phyloP scores from a whole-genome alignment of 2,888 invertebrate genomes.

The Apotomis capreana region DNA sequence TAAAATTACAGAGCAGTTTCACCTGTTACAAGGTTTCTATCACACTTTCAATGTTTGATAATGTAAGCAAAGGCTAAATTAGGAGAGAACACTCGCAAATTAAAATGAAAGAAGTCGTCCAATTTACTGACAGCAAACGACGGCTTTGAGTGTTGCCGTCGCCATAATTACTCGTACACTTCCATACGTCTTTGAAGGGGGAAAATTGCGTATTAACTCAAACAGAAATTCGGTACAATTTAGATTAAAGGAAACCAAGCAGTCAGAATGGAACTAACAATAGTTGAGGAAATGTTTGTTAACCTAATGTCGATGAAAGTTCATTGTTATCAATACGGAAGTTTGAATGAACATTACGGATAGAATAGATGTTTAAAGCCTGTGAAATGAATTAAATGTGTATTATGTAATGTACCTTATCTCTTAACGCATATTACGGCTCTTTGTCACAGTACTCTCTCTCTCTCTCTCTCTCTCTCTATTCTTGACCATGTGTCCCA shows the following conservation, averaged over 20 bases:
- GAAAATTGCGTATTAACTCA: conserved; percentile 11
- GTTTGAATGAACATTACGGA: not conserved
- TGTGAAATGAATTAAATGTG: too few relatives aligned
- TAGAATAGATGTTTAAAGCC: too few relatives aligned
- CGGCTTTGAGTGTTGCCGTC: conserved; percentile 6
- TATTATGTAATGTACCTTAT: too few relatives aligned
- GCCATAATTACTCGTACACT: conserved; percentile 12
- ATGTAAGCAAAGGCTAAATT: not conserved
- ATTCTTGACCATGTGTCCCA: too few relatives aligned
- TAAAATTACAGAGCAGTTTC: too few relatives aligned
- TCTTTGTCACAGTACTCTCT: too few relatives aligned
- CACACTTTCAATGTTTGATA: not conserved
- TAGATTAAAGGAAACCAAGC: not conserved
- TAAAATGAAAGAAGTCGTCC: not conserved
- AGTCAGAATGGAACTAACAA: conserved; percentile 1
- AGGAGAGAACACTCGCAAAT: not conserved
- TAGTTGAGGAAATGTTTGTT: not conserved
- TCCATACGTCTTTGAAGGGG: conserved; percentile 14
- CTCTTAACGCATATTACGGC: too few relatives aligned
- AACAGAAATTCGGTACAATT: conserved; percentile 18
- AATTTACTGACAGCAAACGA: not conserved
- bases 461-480: too few relatives aligned
- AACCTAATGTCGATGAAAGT: not conserved
- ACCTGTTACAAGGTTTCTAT: too few relatives aligned
- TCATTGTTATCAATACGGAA: not conserved